Conservation (phyloP, 2,113 vertebrate species). For the Paramisgurnus dabryanus region DNA sequence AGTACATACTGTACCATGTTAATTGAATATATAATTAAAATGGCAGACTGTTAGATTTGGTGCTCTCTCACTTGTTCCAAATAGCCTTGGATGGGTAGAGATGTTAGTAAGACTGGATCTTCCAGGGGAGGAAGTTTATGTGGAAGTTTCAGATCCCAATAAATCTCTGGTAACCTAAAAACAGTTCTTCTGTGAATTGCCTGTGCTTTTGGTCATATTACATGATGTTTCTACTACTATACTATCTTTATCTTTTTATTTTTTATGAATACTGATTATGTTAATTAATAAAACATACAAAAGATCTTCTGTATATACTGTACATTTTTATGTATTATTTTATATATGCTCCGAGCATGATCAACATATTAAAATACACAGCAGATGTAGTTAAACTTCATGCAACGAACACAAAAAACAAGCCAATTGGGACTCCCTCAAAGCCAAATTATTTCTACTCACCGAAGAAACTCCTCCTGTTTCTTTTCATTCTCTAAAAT, state of each 20-base stretch:
- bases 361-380: too few relatives aligned
- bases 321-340: too few relatives aligned
- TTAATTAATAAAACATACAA: too few relatives aligned
- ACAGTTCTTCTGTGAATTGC: slow-evolving; percentile 1
- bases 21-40: background rate
- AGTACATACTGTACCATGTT: background rate
- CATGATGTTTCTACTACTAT: too few relatives aligned
- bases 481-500: slow-evolving; percentile 85
- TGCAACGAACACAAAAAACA: background rate
- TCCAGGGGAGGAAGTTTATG: slow-evolving; percentile 85
- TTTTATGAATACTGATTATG: too few relatives aligned
- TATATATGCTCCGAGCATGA: too few relatives aligned
- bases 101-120: slow-evolving; percentile 81
- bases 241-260: too few relatives aligned
- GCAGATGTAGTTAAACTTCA: background rate
- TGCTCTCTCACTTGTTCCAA: slow-evolving; percentile 84
- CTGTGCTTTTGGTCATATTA: background rate
- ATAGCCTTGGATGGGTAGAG: slow-evolving; percentile 88
- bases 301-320: too few relatives aligned
- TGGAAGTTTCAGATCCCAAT: slow-evolving; percentile 86
- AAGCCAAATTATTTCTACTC: background rate
- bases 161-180: slow-evolving; percentile 82
- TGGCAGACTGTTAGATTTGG: background rate
- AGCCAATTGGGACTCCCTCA: background rate
- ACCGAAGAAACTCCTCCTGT: slow-evolving; percentile 88